These are phyloP conservation scores for Lutraria rhynchaena DNA, from an alignment of 1,140 invertebrate genomes.

Conservation along the genomic window DNA sequence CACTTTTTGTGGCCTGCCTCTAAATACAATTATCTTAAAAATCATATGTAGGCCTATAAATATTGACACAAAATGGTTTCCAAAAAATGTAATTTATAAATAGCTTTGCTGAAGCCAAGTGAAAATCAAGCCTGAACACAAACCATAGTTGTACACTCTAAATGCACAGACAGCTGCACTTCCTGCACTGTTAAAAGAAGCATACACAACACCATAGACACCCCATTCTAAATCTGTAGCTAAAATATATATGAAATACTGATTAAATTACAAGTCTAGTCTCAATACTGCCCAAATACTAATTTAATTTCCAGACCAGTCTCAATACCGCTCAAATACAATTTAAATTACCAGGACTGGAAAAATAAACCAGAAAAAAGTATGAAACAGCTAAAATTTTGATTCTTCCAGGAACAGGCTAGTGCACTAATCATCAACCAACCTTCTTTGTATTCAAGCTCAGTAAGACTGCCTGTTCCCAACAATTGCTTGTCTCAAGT, in stretches of 20 bases:
- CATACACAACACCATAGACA: constrained; percentile 57
- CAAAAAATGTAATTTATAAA: no score
- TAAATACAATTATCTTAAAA: no score
- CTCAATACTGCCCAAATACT: no score
- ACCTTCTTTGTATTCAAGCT: no score
- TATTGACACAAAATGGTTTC: no score
- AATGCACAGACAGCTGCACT: constrained; percentile 64
- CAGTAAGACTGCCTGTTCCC: no score
- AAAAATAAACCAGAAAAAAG: neutral
- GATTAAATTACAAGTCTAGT: neutral
- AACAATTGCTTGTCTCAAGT: no score
- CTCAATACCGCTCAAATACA: constrained; percentile 3
- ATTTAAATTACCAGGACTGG: neutral
- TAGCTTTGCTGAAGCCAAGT: no score
- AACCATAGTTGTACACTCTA: constrained; percentile 58
- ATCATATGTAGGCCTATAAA: no score
- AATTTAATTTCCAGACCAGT: no score
- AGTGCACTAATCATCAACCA: neutral
- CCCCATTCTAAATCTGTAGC: constrained; percentile 29
- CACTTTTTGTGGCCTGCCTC: no score
- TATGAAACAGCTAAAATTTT: neutral
- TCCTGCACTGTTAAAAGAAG: constrained; percentile 43
- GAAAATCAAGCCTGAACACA: no score
- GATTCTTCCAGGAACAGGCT: neutral
- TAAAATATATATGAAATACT: constrained; percentile 4